phyloP scores from a whole-genome alignment of 2,113 vertebrate species.

The rabbit (Oryctolagus cuniculus) region mOryCun1.1 NC_091451.1:39117501-39118000 shows the following conservation, averaged over 20 bases:
- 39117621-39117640: neutral
- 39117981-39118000: neutral
- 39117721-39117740: conserved; percentile 91
- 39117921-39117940: conserved; percentile 13
- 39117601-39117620: neutral
- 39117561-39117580: conserved; percentile 15
- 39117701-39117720: conserved; percentile 63
- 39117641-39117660: neutral
- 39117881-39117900: conserved; percentile 19
- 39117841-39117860: conserved; percentile 36
- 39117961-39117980: conserved; percentile 34
- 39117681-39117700: neutral
- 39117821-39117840: conserved; percentile 89
- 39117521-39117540: neutral
- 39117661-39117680: neutral
- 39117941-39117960: conserved; percentile 15
- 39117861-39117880: neutral
- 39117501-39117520: too few relatives aligned
- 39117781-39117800: conserved; percentile 93
- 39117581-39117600: neutral
- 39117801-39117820: conserved; percentile 92
- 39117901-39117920: conserved; percentile 1
- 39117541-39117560: neutral
- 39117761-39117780: conserved; percentile 96
- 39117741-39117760: conserved; percentile 95